Conservation (phyloP, 92 coral and sea anemone genomes). For the Actinostola sp. region DNA sequence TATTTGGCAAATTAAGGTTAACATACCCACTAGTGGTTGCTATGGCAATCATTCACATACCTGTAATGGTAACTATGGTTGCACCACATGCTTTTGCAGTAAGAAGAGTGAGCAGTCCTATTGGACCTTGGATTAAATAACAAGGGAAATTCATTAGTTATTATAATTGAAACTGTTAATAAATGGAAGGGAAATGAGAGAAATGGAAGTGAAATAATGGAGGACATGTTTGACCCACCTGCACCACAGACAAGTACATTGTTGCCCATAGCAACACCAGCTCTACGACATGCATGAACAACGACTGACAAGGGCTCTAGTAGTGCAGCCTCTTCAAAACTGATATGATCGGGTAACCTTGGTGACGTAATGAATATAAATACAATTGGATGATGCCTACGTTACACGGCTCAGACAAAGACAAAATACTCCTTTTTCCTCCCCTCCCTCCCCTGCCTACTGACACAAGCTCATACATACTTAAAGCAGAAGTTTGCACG, state of each 20-base stretch:
- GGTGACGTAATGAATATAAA: background rate
- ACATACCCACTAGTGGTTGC: too few species aligned
- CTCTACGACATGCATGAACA: constrained; percentile 94
- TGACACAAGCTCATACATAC: constrained; percentile 40
- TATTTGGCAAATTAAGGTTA: too few species aligned
- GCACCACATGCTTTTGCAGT: constrained; percentile 99
- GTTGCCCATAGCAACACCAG: constrained; percentile 82
- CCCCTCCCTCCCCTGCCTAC: background rate
- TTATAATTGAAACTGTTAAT: background rate
- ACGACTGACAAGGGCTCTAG: constrained; percentile 96
- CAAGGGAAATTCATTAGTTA: background rate
- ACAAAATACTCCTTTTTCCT: background rate
- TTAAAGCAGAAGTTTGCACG: constrained; percentile 91
- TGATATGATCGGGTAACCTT: constrained; percentile 90
- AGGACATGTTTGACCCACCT: constrained; percentile 40
- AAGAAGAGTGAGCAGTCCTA: constrained; percentile 85
- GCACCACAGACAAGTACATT: constrained; percentile 93
- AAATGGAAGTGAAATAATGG: too few species aligned
- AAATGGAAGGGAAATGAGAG: too few species aligned
- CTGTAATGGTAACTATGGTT: constrained; percentile 84
- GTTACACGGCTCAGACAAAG: background rate
- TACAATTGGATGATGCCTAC: background rate
- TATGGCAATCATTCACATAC: constrained; percentile 20
- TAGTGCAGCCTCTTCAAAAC: constrained; percentile 93
- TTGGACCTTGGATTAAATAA: constrained; percentile 85